Percentiles rank a stretch among this genome's conserved stretches.
Conservation (phyloP, 2,113 vertebrate genomes). For the Ciconia stormi region DNA sequence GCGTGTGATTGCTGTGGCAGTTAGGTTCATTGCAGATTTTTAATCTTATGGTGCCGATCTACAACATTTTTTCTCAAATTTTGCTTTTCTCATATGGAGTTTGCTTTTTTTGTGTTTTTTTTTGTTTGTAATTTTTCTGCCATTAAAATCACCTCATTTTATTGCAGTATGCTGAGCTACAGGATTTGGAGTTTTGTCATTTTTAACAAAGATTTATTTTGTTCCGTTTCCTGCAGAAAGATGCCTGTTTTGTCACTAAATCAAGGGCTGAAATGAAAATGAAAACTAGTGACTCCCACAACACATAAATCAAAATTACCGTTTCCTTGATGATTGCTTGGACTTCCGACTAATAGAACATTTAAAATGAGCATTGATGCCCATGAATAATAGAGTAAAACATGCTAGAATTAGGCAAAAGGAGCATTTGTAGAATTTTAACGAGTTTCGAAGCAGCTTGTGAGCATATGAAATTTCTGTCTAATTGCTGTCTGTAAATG, state of each 20-base stretch:
- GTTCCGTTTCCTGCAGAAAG: background rate
- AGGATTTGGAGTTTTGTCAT: background rate
- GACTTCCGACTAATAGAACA: background rate
- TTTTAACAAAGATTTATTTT: background rate
- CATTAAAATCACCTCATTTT: background rate
- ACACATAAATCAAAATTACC: background rate
- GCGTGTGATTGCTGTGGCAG: background rate
- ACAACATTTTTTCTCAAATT: background rate
- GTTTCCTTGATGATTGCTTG: background rate
- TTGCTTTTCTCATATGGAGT: background rate
- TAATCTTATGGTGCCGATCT: background rate
- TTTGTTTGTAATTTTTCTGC: background rate
- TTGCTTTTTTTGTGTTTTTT: background rate
- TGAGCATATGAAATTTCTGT: background rate
- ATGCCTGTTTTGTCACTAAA: background rate
- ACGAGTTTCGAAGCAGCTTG: background rate
- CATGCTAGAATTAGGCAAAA: background rate
- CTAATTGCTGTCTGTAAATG: background rate
- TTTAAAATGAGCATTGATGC: background rate
- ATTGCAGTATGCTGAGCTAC: background rate
- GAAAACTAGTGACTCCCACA: background rate
- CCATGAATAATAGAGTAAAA: slow-evolving; percentile 2
- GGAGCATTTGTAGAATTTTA: background rate
- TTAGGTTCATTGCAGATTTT: background rate
- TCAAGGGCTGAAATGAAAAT: background rate